A percentile compares a stretch with the other conserved stretches of the same genome.
These are phyloP conservation scores for Varanus salvator DNA, from an alignment of 2,113 vertebrate genomes.

Conservation along the genomic window DNA sequence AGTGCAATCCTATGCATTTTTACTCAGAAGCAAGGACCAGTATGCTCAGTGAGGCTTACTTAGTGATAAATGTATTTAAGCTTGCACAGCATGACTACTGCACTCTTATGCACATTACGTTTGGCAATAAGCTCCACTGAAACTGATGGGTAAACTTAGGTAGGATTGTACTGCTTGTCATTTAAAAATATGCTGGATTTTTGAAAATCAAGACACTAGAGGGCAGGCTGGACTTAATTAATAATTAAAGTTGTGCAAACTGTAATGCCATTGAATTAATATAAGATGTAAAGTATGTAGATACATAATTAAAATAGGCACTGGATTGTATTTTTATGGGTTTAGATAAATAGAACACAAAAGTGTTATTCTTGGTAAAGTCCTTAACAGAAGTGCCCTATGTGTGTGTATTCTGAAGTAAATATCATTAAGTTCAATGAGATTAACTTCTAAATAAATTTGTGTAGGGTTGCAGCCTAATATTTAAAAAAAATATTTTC, in stretches of 20 bases:
- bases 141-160: not conserved
- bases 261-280: constrained; percentile 43
- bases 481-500: constrained; percentile 53
- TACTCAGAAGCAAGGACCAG: not conserved
- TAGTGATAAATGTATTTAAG: not conserved
- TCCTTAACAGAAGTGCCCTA: not conserved
- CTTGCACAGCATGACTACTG: not conserved
- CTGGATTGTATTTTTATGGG: constrained; percentile 37
- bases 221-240: constrained; percentile 67
- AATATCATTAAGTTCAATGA: not conserved
- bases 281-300: constrained; percentile 30
- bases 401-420: not conserved
- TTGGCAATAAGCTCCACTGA: not conserved
- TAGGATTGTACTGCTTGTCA: not conserved
- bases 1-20: not conserved
- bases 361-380: constrained; percentile 2
- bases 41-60: not conserved
- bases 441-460: not conserved
- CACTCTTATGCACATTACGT: not conserved
- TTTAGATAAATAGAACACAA: constrained; percentile 39
- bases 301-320: constrained; percentile 20
- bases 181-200: not conserved
- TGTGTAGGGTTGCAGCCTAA: constrained; percentile 8
- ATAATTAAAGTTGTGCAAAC: constrained; percentile 35
- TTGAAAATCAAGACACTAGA: constrained; percentile 67